Evolutionary conservation across 2,888 invertebrate species (phyloP).

Genomic region (Xestia c-nigrum): DNA sequence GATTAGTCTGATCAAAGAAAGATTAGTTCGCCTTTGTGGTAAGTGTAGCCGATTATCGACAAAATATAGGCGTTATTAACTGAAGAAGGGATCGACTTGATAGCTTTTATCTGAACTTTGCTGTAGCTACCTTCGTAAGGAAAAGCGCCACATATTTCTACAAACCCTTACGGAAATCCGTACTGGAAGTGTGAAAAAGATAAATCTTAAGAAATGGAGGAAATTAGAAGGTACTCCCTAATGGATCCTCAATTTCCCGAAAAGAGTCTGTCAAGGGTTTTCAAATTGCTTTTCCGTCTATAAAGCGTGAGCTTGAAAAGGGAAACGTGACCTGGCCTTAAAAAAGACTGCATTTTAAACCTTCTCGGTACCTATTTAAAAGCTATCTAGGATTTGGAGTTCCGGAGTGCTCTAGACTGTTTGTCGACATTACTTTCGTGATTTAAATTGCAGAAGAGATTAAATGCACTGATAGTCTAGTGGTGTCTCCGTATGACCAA

Average conservation of each 20-base stretch:
- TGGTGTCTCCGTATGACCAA: no score
- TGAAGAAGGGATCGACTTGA: slow-evolving; percentile 27
- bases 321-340: slow-evolving; percentile 52
- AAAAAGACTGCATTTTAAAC: slow-evolving; percentile 22
- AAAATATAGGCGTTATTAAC: slow-evolving; percentile 5
- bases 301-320: slow-evolving; percentile 37
- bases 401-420: slow-evolving; percentile 2
- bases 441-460: background rate
- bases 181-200: slow-evolving; percentile 19
- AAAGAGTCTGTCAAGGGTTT: slow-evolving; percentile 34
- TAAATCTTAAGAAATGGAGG: slow-evolving; percentile 27
- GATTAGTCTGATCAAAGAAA: slow-evolving; percentile 29
- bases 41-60: slow-evolving; percentile 27
- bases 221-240: slow-evolving; percentile 38
- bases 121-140: slow-evolving; percentile 13
- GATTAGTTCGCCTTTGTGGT: slow-evolving; percentile 24
- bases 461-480: no score
- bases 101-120: slow-evolving; percentile 29
- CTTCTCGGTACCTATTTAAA: slow-evolving; percentile 8
- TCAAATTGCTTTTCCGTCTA: slow-evolving; percentile 31
- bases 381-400: background rate
- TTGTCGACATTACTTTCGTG: slow-evolving; percentile 5
- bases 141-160: slow-evolving; percentile 8
- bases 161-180: slow-evolving; percentile 18
- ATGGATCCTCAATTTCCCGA: slow-evolving; percentile 35